These are phyloP conservation scores for Acheta domesticus DNA, from an alignment of 2,888 invertebrate species.

Conservation along the genomic window DNA sequence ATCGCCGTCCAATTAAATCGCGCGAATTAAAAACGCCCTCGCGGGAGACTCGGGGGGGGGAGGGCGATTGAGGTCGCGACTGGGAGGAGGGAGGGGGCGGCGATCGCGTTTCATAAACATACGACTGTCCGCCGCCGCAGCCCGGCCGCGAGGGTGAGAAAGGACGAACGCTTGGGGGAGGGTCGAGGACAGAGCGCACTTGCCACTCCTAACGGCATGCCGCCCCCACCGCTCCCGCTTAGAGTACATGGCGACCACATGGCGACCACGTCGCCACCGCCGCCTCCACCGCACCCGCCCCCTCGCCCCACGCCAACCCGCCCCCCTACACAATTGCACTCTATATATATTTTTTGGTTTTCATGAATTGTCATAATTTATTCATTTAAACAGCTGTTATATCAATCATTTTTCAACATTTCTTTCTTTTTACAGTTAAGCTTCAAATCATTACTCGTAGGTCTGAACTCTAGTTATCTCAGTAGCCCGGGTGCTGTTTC, in stretches of 20 bases:
- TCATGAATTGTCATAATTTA: too few species aligned
- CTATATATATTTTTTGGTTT: too few species aligned
- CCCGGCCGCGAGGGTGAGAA: background rate
- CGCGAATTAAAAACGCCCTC: background rate
- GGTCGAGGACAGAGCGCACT: background rate
- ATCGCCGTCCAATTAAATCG: background rate
- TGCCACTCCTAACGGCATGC: background rate
- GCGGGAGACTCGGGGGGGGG: background rate
- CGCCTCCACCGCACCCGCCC: background rate
- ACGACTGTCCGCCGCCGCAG: background rate
- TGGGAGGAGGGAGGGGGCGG: background rate
- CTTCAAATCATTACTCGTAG: too few species aligned
- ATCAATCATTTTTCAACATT: too few species aligned
- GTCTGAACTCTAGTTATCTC: too few species aligned
- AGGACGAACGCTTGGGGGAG: background rate
- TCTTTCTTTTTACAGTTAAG: too few species aligned
- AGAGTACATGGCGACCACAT: too few species aligned
- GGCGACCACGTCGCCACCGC: too few species aligned
- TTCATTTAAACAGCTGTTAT: too few species aligned
- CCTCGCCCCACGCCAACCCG: background rate
- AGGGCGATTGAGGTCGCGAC: background rate
- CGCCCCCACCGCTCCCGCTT: background rate
- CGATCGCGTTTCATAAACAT: constrained; percentile 9
- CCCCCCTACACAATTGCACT: too few species aligned
- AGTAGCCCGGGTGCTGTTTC: too few species aligned